Percentiles rank a stretch among this genome's conserved stretches.
These are phyloP conservation scores for Pseudopipra pipra DNA, from an alignment of 2,113 vertebrate species.

Conservation along the genomic window DNA sequence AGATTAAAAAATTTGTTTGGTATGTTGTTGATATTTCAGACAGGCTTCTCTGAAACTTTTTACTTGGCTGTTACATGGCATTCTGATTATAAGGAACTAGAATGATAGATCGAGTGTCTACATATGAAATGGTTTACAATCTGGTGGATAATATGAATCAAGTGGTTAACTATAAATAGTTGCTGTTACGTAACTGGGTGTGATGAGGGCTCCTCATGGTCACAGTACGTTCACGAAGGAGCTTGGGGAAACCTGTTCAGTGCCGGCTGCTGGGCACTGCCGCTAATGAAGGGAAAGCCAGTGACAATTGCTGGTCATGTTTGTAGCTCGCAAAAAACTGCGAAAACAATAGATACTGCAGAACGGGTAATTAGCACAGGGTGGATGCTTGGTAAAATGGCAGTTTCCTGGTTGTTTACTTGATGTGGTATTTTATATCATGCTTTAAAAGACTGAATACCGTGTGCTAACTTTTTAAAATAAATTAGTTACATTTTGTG, in stretches of 20 bases:
- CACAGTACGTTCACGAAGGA: not conserved
- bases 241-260: not conserved
- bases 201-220: not conserved
- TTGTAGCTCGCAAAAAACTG: not conserved
- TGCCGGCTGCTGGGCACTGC: not conserved
- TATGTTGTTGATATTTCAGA: not conserved
- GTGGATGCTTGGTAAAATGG: not conserved
- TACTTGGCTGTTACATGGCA: not conserved
- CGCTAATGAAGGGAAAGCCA: not conserved
- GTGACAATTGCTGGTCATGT: not conserved
- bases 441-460: not conserved
- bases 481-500: not conserved
- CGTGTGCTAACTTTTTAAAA: not conserved
- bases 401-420: not conserved
- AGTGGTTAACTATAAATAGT: slow-evolving; percentile 58
- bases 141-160: slow-evolving; percentile 10
- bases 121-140: not conserved
- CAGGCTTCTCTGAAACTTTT: not conserved
- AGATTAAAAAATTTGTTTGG: not conserved
- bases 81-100: not conserved
- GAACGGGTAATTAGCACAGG: accelerated
- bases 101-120: not conserved
- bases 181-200: not conserved
- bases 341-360: not conserved
- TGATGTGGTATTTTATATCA: not conserved